Conservation (phyloP, 1,140 invertebrate genomes). For the Zaprionus nigranus region DNA sequence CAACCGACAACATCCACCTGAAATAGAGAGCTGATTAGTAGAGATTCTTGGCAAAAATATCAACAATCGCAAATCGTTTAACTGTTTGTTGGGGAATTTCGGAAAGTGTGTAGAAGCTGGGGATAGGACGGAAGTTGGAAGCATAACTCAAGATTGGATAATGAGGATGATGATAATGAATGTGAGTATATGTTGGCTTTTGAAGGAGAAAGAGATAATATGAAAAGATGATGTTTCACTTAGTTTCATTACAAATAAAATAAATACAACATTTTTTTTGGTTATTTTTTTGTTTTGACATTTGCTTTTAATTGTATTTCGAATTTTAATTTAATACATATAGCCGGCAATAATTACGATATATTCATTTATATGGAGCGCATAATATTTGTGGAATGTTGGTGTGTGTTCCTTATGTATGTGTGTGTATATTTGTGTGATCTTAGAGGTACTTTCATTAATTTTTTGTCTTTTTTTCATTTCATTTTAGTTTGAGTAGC, state of each 20-base stretch:
- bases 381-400: constrained; percentile 70
- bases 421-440: constrained; percentile 21
- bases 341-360: constrained; percentile 77
- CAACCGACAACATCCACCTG: constrained; percentile 71
- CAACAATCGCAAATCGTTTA: constrained; percentile 18
- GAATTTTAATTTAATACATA: constrained; percentile 73
- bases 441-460: constrained; percentile 64
- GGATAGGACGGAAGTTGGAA: not conserved
- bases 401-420: constrained; percentile 32
- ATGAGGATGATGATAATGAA: constrained; percentile 1
- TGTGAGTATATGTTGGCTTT: not conserved
- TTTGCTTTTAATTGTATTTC: constrained; percentile 83
- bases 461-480: constrained; percentile 23
- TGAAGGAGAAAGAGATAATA: not conserved
- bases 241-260: constrained; percentile 47
- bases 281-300: constrained; percentile 75
- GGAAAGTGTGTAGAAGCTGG: not conserved
- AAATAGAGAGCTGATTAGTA: constrained; percentile 83
- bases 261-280: constrained; percentile 74
- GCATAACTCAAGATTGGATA: not conserved
- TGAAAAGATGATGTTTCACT: constrained; percentile 6
- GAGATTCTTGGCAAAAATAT: constrained; percentile 54
- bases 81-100: not conserved
- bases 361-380: constrained; percentile 67
- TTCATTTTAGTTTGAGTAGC: constrained; percentile 36